phyloP scores from a whole-genome alignment of 92 coral and sea anemone genomes.

The Montipora capitata region DNA sequence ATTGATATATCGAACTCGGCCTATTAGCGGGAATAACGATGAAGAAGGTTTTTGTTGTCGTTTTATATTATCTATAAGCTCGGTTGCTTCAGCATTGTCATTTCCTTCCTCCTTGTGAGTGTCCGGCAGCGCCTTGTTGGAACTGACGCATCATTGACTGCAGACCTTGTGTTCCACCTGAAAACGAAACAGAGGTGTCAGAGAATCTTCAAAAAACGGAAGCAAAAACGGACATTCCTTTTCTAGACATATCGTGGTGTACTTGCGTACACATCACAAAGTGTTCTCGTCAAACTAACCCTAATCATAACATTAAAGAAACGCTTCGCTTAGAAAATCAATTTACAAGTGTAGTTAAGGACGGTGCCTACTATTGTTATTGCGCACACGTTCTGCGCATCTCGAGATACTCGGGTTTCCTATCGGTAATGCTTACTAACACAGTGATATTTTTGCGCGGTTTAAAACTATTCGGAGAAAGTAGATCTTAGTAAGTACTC shows the following conservation, averaged over 20 bases:
- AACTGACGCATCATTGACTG: slow-evolving; percentile 99
- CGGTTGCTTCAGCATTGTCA: neutral
- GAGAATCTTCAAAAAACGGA: neutral
- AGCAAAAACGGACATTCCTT: neutral
- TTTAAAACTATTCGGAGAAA: too few relatives aligned
- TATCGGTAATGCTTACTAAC: too few relatives aligned
- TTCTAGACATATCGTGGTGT: neutral
- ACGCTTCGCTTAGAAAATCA: too few relatives aligned
- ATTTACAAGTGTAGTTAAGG: too few relatives aligned
- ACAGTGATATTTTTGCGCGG: too few relatives aligned
- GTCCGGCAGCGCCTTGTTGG: slow-evolving; percentile 88
- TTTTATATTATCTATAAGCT: neutral
- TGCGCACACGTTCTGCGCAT: too few relatives aligned
- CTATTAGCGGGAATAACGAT: neutral
- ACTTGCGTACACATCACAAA: neutral
- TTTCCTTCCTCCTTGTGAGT: slow-evolving; percentile 69
- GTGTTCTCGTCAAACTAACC: too few relatives aligned
- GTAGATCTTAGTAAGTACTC: too few relatives aligned
- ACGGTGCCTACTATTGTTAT: too few relatives aligned
- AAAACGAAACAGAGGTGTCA: slow-evolving; percentile 3
- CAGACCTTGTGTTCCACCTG: slow-evolving; percentile 99
- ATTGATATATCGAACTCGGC: neutral
- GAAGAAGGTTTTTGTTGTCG: neutral
- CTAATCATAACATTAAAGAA: too few relatives aligned
- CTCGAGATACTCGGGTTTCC: too few relatives aligned